Base-by-base conservation (phyloP, 1,140 invertebrate genomes). In the Pseudomyrmex sp. region DNA sequence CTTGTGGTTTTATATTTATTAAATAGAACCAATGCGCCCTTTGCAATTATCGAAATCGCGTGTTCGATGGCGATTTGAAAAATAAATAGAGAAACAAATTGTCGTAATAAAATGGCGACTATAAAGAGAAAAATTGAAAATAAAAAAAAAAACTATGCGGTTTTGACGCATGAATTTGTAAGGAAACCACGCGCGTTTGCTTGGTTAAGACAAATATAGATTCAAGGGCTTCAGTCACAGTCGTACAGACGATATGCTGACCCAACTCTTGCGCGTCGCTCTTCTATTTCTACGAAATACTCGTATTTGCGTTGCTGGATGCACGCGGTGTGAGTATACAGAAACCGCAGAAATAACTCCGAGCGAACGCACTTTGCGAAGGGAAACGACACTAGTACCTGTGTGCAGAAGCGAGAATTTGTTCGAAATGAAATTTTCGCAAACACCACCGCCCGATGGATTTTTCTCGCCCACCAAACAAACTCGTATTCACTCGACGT, bases 371-470 rank as follows among this genome's bases (percentile, higher is more conserved):
- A 80, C 44, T 72, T 59, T 48, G 46, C 44, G n/a, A 59, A 70
- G 65, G 66, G 48, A 79, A 70, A 70, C 15, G 54, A 35, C 35
- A 72, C 58, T 48, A 62, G 48, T 66, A 56, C n/a, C n/a, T 65
- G 46, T 65, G 9, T 23, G 44, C 15, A 70, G 54, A 26, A 61
- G 58, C 44, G 20, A n/a, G 56, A 80, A 70, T 80, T 70, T 59
- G 76, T 80, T 72, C 20, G 54, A 23, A 80, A 72, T 80, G 76
- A 80, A 80, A 80, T 80, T 80, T 50, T 80, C 54, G 54, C 76
- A 79, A 79, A 79, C 76, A 69, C 15, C 59, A 50, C 56, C 58
- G 44, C 44, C 20, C 44, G 15, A 80, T 70, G 44, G 44, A n/a
- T 80, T 70, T 80, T 72, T 70, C 66, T 80, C 54, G 54, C 44